phyloP scores from a whole-genome alignment of 2,113 vertebrate species.

The Neodontobutis hainanensis region DNA sequence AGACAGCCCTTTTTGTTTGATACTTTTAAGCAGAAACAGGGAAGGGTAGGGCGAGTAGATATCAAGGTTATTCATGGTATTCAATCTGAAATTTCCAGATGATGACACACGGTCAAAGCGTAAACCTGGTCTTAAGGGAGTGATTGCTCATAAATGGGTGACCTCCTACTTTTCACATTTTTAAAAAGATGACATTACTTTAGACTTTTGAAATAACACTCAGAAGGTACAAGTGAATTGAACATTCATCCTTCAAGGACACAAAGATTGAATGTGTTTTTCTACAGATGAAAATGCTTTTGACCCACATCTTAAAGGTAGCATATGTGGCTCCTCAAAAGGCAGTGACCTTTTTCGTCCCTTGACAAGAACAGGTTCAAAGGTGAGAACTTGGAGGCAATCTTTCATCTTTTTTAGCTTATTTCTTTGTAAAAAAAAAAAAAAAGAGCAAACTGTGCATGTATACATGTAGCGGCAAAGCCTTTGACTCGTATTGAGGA shows the following conservation, averaged over 20 bases:
- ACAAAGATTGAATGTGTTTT: conserved; percentile 43
- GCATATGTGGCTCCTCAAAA: conserved; percentile 35
- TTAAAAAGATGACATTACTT: conserved; percentile 33
- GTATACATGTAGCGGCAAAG: conserved; percentile 33
- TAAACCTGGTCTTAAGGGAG: conserved; percentile 20
- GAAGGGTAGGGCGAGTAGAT: neutral
- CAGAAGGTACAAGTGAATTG: conserved; percentile 27
- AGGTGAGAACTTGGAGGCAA: conserved; percentile 42
- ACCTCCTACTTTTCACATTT: conserved; percentile 39
- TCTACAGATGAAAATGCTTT: conserved; percentile 41
- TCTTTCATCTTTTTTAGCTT: conserved; percentile 28
- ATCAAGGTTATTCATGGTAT: conserved; percentile 9
- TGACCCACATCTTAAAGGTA: conserved; percentile 38
- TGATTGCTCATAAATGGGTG: conserved; percentile 49
- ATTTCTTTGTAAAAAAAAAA: conserved; percentile 34
- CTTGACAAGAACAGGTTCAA: conserved; percentile 29
- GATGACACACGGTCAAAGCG: neutral
- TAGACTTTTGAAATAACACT: conserved; percentile 31
- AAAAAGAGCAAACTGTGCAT: conserved; percentile 25
- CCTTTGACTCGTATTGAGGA: conserved; percentile 15
- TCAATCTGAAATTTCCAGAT: conserved; percentile 4
- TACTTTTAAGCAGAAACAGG: neutral
- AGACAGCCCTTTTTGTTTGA: neutral
- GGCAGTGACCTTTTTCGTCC: conserved; percentile 16
- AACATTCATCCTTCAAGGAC: conserved; percentile 50